Conservation (phyloP, 1,140 invertebrate species). For the Hesperophylax magnus region DNA sequence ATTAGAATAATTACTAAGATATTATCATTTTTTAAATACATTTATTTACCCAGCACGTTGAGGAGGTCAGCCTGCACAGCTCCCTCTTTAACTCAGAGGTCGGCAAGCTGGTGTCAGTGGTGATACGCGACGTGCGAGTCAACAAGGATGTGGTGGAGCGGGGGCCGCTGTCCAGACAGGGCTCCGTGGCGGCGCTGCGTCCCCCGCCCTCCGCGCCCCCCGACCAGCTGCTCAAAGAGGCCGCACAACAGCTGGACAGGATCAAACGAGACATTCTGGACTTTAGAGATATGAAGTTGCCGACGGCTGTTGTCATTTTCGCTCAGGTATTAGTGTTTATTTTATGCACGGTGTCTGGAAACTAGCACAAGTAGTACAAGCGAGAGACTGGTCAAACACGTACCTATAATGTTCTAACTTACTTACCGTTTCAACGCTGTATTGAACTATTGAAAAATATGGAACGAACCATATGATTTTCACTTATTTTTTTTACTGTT, state of each 20-base stretch:
- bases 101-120: slow-evolving; percentile 88
- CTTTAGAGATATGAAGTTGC: slow-evolving; percentile 82
- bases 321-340: slow-evolving; percentile 76
- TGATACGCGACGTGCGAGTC: slow-evolving; percentile 86
- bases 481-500: too few species aligned
- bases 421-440: too few species aligned
- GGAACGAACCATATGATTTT: too few species aligned
- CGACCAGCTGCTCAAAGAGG: background rate
- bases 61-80: slow-evolving; percentile 88
- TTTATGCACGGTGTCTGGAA: too few species aligned
- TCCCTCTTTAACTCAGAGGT: slow-evolving; percentile 92
- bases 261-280: slow-evolving; percentile 67
- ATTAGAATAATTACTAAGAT: background rate
- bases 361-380: too few species aligned
- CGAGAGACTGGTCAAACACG: too few species aligned
- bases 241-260: background rate
- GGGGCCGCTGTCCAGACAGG: slow-evolving; percentile 67
- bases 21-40: background rate
- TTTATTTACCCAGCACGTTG: slow-evolving; percentile 78
- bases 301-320: slow-evolving; percentile 84
- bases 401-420: too few species aligned
- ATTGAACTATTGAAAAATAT: too few species aligned
- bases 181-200: slow-evolving; percentile 59
- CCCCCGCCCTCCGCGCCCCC: background rate
- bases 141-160: slow-evolving; percentile 80